Evolutionary conservation across 2,797 vertebrate genomes (phyloP).

Genomic region (Danionella dracula): DNA sequence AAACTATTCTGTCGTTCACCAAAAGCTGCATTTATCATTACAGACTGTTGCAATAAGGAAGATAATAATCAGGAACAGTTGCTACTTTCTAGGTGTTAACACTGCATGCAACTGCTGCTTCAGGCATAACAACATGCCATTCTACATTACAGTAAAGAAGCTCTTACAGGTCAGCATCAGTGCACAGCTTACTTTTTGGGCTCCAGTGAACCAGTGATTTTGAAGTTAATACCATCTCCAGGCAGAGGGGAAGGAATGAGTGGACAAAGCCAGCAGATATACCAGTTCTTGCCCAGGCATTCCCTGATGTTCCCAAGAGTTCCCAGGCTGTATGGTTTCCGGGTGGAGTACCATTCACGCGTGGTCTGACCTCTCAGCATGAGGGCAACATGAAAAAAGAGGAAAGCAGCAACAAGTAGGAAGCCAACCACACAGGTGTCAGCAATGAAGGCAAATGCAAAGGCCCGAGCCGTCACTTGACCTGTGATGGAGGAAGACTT

Average conservation of each 20-base stretch:
- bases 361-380: slow-evolving; percentile 83
- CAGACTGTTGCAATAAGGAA: not conserved
- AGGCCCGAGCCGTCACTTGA: slow-evolving; percentile 71
- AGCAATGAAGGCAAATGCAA: slow-evolving; percentile 78
- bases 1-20: not conserved
- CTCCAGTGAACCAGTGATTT: slow-evolving; percentile 70
- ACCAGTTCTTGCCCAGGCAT: slow-evolving; percentile 76
- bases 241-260: slow-evolving; percentile 77
- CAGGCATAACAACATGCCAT: slow-evolving; percentile 1
- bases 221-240: slow-evolving; percentile 80
- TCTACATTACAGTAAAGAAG: slow-evolving; percentile 3
- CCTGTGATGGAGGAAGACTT: slow-evolving; percentile 53
- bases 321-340: slow-evolving; percentile 72
- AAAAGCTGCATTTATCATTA: not conserved
- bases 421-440: slow-evolving; percentile 83
- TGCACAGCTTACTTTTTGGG: slow-evolving; percentile 50
- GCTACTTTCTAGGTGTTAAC: slow-evolving; percentile 6
- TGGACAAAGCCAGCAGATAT: slow-evolving; percentile 79
- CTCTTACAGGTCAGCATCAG: not conserved
- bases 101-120: not conserved
- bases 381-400: slow-evolving; percentile 80
- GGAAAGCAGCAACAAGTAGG: slow-evolving; percentile 79
- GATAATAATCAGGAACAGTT: not conserved
- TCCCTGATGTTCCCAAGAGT: slow-evolving; percentile 67
- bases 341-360: slow-evolving; percentile 80